Percentiles rank a stretch among this genome's conserved stretches.
Conservation (phyloP, 2,113 vertebrate species). For the Psammodynastes pulverulentus region DNA sequence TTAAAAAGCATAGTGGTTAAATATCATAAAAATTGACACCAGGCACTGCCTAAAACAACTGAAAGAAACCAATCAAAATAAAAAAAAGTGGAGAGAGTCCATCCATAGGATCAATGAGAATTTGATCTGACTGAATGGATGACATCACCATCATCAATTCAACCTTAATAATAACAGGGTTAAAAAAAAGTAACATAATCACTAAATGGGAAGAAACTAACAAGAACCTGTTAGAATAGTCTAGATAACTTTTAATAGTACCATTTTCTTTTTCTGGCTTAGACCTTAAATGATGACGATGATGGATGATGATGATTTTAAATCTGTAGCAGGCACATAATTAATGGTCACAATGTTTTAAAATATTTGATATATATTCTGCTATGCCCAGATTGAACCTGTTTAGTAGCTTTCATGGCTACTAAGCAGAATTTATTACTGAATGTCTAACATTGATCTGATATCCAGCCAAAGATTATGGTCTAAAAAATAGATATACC, state of each 20-base stretch:
- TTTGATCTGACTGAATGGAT: background rate
- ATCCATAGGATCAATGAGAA: background rate
- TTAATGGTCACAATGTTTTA: background rate
- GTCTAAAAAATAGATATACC: too few relatives aligned
- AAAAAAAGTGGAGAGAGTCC: background rate
- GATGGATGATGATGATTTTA: background rate
- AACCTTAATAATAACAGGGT: background rate
- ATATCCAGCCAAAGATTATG: background rate
- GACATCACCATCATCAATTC: background rate
- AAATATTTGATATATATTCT: background rate
- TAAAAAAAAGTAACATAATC: background rate
- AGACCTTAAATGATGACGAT: background rate
- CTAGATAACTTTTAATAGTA: background rate
- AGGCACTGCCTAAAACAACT: background rate
- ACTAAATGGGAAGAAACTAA: background rate
- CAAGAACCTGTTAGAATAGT: background rate
- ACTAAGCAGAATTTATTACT: background rate
- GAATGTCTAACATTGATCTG: background rate
- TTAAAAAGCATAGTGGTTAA: background rate
- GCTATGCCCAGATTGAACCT: background rate
- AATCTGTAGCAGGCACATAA: background rate
- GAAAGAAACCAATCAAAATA: background rate
- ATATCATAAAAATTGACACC: background rate
- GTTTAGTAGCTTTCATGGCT: background rate
- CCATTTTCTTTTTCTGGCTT: background rate